A percentile compares a stretch with the other conserved stretches of the same genome.
phyloP scores from a whole-genome alignment of 2,113 vertebrate genomes.

The Centropus bengalensis region DNA sequence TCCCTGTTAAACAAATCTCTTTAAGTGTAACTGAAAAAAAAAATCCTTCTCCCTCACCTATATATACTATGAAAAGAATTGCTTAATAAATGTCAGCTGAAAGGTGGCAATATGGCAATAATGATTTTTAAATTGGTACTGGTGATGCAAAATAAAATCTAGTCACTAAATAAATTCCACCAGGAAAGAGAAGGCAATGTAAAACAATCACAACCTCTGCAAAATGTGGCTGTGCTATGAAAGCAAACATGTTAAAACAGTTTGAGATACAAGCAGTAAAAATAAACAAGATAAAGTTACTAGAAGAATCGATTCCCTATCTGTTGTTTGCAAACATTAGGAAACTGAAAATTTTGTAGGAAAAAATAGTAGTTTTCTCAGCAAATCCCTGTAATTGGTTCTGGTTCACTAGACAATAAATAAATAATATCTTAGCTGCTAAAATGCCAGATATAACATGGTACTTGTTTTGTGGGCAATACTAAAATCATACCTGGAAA shows the following conservation, averaged over 20 bases:
- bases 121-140: slow-evolving; percentile 4
- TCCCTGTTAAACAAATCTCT: slow-evolving; percentile 49
- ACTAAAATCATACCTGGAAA: background rate
- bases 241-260: slow-evolving; percentile 3
- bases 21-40: slow-evolving; percentile 35
- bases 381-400: background rate
- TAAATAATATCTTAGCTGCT: background rate
- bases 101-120: slow-evolving; percentile 32
- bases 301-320: background rate
- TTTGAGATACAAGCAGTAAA: slow-evolving; percentile 19
- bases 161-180: background rate
- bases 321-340: background rate
- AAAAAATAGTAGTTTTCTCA: background rate
- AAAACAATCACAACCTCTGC: background rate
- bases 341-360: background rate
- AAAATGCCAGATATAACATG: background rate
- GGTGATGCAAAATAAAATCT: slow-evolving; percentile 38
- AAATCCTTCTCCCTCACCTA: slow-evolving; percentile 17
- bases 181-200: background rate
- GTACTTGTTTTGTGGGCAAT: background rate
- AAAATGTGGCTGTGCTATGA: background rate
- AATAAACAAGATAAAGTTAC: background rate
- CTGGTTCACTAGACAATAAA: background rate
- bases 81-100: slow-evolving; percentile 47
- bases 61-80: slow-evolving; percentile 5